Evolutionary conservation across 2,888 invertebrate species (phyloP).

Genomic region (Amiota communis): DNA sequence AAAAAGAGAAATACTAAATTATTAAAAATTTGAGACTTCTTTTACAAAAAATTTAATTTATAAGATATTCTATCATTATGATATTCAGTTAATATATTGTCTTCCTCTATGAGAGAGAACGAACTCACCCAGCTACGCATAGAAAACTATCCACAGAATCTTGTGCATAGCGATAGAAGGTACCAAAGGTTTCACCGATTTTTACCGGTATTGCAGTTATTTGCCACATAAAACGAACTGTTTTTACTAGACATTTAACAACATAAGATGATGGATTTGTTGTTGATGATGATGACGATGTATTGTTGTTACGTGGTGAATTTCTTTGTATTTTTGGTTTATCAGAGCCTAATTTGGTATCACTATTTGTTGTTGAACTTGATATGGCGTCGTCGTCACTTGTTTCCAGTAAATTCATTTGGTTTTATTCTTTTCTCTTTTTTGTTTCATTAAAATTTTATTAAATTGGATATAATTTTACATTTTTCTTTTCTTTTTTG

Average conservation of each 20-base stretch:
- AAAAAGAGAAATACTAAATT: conserved; percentile 37
- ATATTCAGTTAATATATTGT: not conserved
- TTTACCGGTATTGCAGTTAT: conserved; percentile 72
- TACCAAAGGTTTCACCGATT: conserved; percentile 73
- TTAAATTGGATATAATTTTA: too few species aligned
- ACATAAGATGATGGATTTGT: conserved; percentile 58
- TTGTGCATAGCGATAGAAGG: conserved; percentile 73
- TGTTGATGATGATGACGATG: conserved; percentile 27
- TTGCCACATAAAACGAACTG: conserved; percentile 72
- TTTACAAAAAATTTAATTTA: not conserved
- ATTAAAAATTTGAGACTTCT: not conserved
- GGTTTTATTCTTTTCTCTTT: not conserved
- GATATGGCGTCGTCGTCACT: not conserved
- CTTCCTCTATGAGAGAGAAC: not conserved
- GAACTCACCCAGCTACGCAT: conserved; percentile 64
- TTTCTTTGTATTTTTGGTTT: conserved; percentile 55
- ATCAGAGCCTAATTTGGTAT: not conserved
- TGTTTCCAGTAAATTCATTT: conserved; percentile 15
- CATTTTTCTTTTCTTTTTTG: too few species aligned
- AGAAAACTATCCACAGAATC: conserved; percentile 73
- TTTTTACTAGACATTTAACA: conserved; percentile 70
- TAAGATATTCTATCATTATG: not conserved
- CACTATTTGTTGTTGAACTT: not conserved
- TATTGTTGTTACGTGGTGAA: conserved; percentile 32
- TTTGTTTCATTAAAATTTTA: too few species aligned